These are phyloP conservation scores for Dicycla oo DNA, from an alignment of 2,888 invertebrate species.

Conservation along the genomic window DNA sequence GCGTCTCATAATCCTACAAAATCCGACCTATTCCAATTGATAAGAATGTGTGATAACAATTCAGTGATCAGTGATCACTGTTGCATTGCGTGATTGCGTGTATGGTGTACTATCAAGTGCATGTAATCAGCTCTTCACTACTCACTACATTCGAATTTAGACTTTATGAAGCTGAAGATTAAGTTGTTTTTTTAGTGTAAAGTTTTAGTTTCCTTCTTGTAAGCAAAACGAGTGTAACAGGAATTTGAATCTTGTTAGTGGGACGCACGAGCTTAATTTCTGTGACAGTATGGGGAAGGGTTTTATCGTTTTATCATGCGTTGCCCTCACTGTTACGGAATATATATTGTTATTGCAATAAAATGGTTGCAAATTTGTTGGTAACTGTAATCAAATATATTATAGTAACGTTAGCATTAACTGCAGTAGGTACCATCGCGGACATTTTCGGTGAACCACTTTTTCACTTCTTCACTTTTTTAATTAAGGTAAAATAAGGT, in stretches of 20 bases:
- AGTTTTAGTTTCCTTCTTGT: not conserved
- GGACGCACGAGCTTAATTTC: conserved; percentile 7
- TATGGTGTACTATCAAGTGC: conserved; percentile 17
- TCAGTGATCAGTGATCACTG: conserved; percentile 20
- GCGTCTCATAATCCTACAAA: conserved; percentile 8
- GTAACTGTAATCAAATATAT: not conserved
- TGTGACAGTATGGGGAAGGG: not conserved
- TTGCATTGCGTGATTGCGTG: conserved; percentile 35
- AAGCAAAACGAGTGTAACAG: not conserved
- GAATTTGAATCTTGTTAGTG: conserved; percentile 6
- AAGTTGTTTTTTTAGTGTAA: not conserved
- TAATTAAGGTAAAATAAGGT: no score
- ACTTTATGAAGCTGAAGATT: accelerated
- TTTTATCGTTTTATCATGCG: conserved; percentile 46
- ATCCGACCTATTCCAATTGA: conserved; percentile 45
- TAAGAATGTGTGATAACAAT: conserved; percentile 8
- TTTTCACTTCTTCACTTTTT: no score
- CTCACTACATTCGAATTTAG: conserved; percentile 1
- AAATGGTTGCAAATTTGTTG: conserved; percentile 15
- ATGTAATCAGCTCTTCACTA: conserved; percentile 33
- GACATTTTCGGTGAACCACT: no score
- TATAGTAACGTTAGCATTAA: no score
- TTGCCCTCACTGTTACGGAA: conserved; percentile 46
- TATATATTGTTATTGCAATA: conserved; percentile 43
- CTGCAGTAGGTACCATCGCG: no score